phyloP scores from a whole-genome alignment of 2,113 vertebrate species.

The Pelmatolapia mariae region DNA sequence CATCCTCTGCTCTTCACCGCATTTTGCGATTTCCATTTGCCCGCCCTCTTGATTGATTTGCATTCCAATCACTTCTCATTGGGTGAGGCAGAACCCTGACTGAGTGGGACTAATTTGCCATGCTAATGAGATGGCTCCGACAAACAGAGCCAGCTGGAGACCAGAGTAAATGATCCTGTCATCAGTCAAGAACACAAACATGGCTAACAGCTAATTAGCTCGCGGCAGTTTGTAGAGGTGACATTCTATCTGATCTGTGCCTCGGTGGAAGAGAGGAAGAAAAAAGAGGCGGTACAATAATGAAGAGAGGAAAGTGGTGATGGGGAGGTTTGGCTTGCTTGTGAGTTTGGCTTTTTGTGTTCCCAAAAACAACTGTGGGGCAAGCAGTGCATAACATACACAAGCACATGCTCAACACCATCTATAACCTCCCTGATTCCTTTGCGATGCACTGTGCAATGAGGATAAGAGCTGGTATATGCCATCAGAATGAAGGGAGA shows the following conservation, averaged over 20 bases:
- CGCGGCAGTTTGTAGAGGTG: conserved; percentile 86
- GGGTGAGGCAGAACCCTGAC: conserved; percentile 91
- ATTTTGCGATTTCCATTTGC: conserved; percentile 84
- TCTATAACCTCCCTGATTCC: conserved; percentile 32
- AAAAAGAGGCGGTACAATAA: background rate
- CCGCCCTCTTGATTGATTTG: conserved; percentile 91
- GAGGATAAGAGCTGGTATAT: conserved; percentile 79
- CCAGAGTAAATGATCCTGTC: conserved; percentile 99
- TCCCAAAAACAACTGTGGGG: conserved; percentile 6
- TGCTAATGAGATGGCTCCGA: conserved; percentile 95
- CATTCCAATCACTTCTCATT: conserved; percentile 95
- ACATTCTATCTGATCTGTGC: conserved; percentile 93
- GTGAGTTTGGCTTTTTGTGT: conserved; percentile 63
- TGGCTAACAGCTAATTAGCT: conserved; percentile 98
- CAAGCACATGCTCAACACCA: background rate
- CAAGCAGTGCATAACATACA: background rate
- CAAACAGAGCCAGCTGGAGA: conserved; percentile 97
- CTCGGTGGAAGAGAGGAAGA: conserved; percentile 67
- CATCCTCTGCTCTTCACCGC: conserved; percentile 35
- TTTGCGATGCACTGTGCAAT: conserved; percentile 43
- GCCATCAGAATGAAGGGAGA: conserved; percentile 80
- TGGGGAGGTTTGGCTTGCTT: conserved; percentile 67
- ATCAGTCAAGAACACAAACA: conserved; percentile 95
- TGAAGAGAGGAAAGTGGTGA: conserved; percentile 61
- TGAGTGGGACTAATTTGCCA: conserved; percentile 95